These are phyloP conservation scores for Bos indicus DNA, from an alignment of 2,113 vertebrate genomes.

Conservation along the genomic window DNA sequence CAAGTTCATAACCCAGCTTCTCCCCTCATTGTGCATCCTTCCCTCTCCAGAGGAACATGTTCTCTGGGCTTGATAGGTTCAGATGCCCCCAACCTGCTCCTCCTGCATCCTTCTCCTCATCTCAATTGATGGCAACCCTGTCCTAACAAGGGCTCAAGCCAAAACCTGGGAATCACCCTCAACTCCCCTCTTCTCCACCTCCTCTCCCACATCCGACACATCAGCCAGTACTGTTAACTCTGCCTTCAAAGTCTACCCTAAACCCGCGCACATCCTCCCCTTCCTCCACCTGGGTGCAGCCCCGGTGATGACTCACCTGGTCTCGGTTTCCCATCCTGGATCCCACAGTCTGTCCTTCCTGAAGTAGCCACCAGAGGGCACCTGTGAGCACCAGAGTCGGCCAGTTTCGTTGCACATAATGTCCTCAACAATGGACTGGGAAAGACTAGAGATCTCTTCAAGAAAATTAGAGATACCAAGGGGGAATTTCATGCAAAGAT, in stretches of 20 bases:
- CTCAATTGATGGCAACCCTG: not conserved
- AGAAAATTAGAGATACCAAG: not conserved
- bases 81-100: not conserved
- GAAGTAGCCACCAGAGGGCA: not conserved
- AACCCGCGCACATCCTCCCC: not conserved
- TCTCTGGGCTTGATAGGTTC: not conserved
- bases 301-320: too few species aligned
- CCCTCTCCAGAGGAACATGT: not conserved
- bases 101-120: not conserved
- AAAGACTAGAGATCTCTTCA: not conserved
- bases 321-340: fast-evolving
- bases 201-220: too few species aligned
- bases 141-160: not conserved
- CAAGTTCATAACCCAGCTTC: not conserved
- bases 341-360: not conserved
- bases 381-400: not conserved
- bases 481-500: not conserved
- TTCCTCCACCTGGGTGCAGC: not conserved
- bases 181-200: not conserved
- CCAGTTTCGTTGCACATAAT: not conserved
- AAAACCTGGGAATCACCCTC: not conserved
- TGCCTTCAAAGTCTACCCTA: not conserved
- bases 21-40: not conserved
- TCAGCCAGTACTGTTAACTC: not conserved
- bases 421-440: not conserved